phyloP scores from a whole-genome alignment of 2,888 invertebrate genomes.

The Dryadula phaetusa region DNA sequence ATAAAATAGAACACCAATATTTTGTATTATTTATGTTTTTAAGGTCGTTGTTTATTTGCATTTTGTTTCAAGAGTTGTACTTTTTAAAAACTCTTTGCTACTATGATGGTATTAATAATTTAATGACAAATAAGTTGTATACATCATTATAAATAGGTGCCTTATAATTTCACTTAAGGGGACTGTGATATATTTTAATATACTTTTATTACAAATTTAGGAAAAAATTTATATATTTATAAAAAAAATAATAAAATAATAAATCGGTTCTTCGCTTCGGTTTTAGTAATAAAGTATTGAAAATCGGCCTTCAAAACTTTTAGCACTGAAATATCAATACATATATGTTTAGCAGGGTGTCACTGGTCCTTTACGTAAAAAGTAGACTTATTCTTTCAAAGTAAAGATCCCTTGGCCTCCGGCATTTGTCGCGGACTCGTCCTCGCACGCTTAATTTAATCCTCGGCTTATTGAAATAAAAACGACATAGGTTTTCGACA shows the following conservation, averaged over 20 bases:
- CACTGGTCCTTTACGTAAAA: slow-evolving; percentile 38
- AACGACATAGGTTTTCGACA: slow-evolving; percentile 84
- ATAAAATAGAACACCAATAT: slow-evolving; percentile 32
- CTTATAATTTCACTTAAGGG: too few species aligned
- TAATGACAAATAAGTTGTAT: too few species aligned
- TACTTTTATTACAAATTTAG: too few species aligned
- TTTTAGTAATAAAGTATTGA: too few species aligned
- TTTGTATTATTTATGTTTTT: slow-evolving; percentile 28
- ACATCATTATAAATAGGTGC: too few species aligned
- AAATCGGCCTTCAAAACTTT: too few species aligned
- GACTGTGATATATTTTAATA: too few species aligned
- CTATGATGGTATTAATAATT: background rate
- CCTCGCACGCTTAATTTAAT: slow-evolving; percentile 82
- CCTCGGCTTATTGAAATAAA: slow-evolving; percentile 83
- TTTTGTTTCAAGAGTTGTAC: background rate
- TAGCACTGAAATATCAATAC: too few species aligned
- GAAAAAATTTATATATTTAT: too few species aligned
- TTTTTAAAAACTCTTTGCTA: background rate
- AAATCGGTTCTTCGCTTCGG: too few species aligned
- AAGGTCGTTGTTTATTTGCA: background rate
- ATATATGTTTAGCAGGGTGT: slow-evolving; percentile 10
- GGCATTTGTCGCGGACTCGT: slow-evolving; percentile 63
- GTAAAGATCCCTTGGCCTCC: slow-evolving; percentile 56
- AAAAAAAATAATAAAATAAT: too few species aligned
- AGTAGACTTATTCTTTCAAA: slow-evolving; percentile 51